phyloP scores from a whole-genome alignment of 2,797 vertebrate genomes.

The Pteronotus mesoamericanus region DNA sequence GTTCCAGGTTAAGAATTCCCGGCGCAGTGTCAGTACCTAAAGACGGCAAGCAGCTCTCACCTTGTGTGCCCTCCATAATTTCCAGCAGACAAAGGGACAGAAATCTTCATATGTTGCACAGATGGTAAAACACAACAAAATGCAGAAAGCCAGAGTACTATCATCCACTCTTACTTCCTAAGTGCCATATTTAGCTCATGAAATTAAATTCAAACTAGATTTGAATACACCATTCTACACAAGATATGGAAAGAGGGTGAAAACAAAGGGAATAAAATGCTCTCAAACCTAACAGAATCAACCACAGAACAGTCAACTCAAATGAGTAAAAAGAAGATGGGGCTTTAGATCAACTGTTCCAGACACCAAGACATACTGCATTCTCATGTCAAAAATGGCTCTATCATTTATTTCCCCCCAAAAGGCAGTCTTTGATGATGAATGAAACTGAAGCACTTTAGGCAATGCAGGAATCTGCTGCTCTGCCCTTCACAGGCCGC shows the following conservation, averaged over 20 bases:
- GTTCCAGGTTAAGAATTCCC: neutral
- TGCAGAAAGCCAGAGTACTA: neutral
- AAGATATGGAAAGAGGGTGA: neutral
- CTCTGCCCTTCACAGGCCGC: neutral
- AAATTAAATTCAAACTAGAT: constrained; percentile 16
- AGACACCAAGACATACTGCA: neutral
- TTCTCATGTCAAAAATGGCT: neutral
- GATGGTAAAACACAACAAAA: constrained; percentile 28
- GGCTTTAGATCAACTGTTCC: neutral
- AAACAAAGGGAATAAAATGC: neutral
- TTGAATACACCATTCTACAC: neutral
- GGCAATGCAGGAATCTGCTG: neutral
- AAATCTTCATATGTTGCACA: constrained; percentile 22
- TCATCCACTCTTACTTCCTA: neutral
- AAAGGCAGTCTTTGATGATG: neutral
- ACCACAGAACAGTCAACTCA: neutral
- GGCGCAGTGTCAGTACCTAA: neutral
- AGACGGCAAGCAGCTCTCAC: neutral
- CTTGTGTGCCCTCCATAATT: neutral
- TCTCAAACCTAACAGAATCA: neutral
- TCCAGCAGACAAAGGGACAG: neutral
- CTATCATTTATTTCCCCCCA: neutral
- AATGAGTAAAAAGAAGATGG: neutral
- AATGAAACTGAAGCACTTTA: neutral
- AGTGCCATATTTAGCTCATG: neutral